Evolutionary conservation across 1,140 invertebrate species (phyloP).

Genomic region (Nomia melanderi): DNA sequence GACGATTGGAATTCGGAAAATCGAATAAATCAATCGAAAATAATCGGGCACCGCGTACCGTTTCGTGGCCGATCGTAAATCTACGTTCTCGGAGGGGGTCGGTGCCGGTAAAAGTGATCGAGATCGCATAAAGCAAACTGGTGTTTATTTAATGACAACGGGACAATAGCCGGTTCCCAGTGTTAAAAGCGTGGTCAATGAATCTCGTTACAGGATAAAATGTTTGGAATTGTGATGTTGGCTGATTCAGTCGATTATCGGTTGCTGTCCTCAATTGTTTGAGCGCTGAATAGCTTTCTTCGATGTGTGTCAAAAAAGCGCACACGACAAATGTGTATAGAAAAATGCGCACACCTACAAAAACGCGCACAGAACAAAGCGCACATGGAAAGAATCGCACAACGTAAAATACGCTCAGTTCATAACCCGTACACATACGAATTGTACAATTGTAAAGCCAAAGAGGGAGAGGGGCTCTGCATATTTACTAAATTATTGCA

Average conservation of each 20-base stretch:
- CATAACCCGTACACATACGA: no score
- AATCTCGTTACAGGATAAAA: conserved; percentile 46
- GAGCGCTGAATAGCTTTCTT: no score
- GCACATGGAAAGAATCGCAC: no score
- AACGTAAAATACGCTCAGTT: no score
- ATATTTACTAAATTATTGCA: no score
- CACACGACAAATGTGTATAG: no score
- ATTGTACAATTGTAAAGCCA: no score
- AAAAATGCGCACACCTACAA: no score
- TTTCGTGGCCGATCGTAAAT: conserved; percentile 7
- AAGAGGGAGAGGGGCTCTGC: no score
- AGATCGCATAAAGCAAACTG: conserved; percentile 5
- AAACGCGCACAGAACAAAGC: no score
- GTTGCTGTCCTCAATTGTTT: no score
- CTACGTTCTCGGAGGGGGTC: neutral
- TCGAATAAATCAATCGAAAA: conserved; percentile 21
- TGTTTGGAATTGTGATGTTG: conserved; percentile 49
- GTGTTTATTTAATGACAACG: conserved; percentile 21
- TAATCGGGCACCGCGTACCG: neutral
- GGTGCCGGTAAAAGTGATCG: conserved; percentile 16
- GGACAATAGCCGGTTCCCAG: neutral
- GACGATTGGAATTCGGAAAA: neutral
- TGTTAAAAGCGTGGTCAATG: conserved; percentile 6
- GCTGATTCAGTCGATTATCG: conserved; percentile 45
- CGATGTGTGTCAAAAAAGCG: no score